Evolutionary conservation across 2,888 invertebrate species (phyloP), one percentile per base, ranked within the genome.

Genomic region (Drepana falcataria): DNA sequence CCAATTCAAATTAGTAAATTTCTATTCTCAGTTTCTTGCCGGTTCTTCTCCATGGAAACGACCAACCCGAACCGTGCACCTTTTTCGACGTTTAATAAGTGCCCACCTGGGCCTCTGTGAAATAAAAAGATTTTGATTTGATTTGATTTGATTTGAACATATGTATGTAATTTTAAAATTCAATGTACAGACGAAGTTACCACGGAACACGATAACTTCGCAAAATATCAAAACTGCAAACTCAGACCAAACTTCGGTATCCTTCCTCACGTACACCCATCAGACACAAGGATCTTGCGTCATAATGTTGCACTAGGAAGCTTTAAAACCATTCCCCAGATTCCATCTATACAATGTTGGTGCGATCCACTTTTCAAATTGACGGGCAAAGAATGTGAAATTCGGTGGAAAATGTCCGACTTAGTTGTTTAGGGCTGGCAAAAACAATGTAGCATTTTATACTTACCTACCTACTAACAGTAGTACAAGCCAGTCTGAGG

Each of bases 381-480:
- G 61, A 59, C 58, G 62, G 52, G 57, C 54, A 57, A 66, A 65
- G 64, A 67, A 68, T 68, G 61, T 59, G 54, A 63, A 63, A 66
- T 68, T 61, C 58, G 54, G 56, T 57, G 55, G 57, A 57, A 62
- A 66, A 56, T 55, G 52, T 51, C 58, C 57, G 55, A 64, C 64
- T 60, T 64, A 59, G 61, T 66, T 65, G 56, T 48, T 40, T 51
- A 51, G 51, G 37, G 37, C 37, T 53, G 37, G 47, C 35, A 21
- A 9, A 35, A 35, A 41, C n/a, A n/a, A n/a, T 41, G 7, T 4
- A 41, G 2, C 6, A 7, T 41, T 41, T 41, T 41, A 41, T 41
- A 6, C 7, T 41, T 6, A 41, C 3, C 37, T 37, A n/a, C n/a
- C n/a, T n/a, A n/a, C n/a, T n/a, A n/a, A n/a, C n/a, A n/a, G n/a